Evolutionary conservation across 2,797 vertebrate species (phyloP), one percentile per base, ranked within the genome.

Genomic region (Pteronotus mesoamericanus): DNA sequence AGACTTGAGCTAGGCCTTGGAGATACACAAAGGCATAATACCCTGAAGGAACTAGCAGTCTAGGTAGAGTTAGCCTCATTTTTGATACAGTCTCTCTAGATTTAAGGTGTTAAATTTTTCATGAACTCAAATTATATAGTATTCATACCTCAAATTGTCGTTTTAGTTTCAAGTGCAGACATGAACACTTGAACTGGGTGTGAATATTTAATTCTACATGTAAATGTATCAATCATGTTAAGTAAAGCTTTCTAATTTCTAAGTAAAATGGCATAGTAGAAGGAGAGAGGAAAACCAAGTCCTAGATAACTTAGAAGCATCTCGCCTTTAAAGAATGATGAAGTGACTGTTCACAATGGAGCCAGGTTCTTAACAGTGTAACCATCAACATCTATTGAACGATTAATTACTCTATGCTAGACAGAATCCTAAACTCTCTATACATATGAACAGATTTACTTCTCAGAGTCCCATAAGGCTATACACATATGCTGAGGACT

Each of bases 181-280:
- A 37, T 37, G 79, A 89, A 84, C 53, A 64, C 55, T 91, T 93
- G 64, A 93, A 84, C 37, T 90, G 55, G 64, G 46, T 84, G 53
- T 83, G 83, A 92, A n/a, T 91, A 86, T 83, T 80, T 93, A 95
- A 91, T 85, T 66, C 57, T 72, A 57, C 42, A 57, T 92, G 95
- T 86, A 80, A 89, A 55, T 77, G 4, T 86, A 92, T 95, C 84
- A 57, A 21, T 95, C 75, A 72, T 77, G 44, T 89, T 53, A 48
- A 75, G 24, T 53, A 42, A 79, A 29, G 22, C 39, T 94, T 96
- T 83, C 80, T 19, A 48, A 80, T 94, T 94, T 89, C 84, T 51
- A 48, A 80, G 53, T 85, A 82, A 89, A 93, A 91, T 66, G 44
- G 24, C 34, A 8, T 24, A 39, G 18, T 37, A 71, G 74, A 72